Percentiles rank a stretch among this genome's conserved stretches.
Evolutionary conservation across 2,113 vertebrate genomes (phyloP).

Genomic region (Motacilla alba): DNA sequence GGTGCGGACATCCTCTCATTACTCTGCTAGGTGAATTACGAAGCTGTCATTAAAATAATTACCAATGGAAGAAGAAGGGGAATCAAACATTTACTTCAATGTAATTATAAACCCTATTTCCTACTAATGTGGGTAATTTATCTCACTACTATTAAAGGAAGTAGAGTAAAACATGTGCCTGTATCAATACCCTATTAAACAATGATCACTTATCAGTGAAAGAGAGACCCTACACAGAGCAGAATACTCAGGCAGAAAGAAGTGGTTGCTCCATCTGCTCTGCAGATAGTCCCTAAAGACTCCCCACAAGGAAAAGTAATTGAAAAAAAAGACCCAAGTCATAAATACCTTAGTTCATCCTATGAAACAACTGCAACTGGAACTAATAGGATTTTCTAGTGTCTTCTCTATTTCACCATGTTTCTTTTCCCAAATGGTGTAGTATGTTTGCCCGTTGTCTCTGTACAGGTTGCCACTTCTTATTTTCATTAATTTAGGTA

Average conservation of each 20-base stretch:
- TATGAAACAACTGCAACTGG: background rate
- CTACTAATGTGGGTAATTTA: conserved; percentile 10
- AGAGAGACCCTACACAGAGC: background rate
- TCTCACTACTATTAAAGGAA: background rate
- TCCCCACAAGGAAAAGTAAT: background rate
- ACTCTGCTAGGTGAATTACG: background rate
- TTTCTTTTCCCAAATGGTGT: background rate
- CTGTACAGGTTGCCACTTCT: background rate
- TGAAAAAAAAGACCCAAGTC: background rate
- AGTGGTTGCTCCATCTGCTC: background rate
- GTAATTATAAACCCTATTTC: conserved; percentile 18
- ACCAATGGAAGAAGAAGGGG: conserved; percentile 3
- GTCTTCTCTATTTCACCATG: background rate
- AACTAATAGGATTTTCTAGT: background rate
- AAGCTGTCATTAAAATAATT: conserved; percentile 46
- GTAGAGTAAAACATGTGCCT: background rate
- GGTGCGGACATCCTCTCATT: background rate
- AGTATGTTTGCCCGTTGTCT: background rate
- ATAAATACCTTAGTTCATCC: background rate
- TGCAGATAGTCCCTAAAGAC: background rate
- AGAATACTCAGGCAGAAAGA: background rate
- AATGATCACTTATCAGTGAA: background rate
- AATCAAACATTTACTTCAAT: conserved; percentile 35
- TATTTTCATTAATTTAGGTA: background rate
- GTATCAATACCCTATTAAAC: background rate